phyloP scores from a whole-genome alignment of 2,797 vertebrate genomes.

The Ctenochaetus hawaiiensis region DNA sequence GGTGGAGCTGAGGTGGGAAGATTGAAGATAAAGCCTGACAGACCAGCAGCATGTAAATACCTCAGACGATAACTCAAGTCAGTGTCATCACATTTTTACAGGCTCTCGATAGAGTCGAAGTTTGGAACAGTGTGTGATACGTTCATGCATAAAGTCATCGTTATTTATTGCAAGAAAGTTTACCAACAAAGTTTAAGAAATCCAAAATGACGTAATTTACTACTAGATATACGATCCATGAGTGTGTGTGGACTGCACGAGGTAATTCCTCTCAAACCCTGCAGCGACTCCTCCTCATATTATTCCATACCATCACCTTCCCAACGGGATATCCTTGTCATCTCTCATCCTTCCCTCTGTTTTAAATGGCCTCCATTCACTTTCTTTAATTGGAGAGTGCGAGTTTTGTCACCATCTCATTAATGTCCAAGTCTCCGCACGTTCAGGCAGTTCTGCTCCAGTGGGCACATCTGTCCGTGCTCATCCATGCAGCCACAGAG shows the following conservation, averaged over 20 bases:
- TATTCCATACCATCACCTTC: slow-evolving; percentile 37
- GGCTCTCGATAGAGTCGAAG: not conserved
- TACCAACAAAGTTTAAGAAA: slow-evolving; percentile 8
- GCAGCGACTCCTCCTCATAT: slow-evolving; percentile 25
- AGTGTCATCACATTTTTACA: not conserved
- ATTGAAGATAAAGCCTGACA: slow-evolving; percentile 38
- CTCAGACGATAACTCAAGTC: slow-evolving; percentile 1
- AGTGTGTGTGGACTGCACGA: slow-evolving; percentile 3
- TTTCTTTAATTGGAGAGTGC: slow-evolving; percentile 82
- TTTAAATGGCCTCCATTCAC: slow-evolving; percentile 80
- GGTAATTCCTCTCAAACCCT: slow-evolving; percentile 14
- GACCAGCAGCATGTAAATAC: slow-evolving; percentile 36
- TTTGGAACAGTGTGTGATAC: not conserved
- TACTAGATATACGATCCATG: slow-evolving; percentile 4
- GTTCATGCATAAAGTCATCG: not conserved
- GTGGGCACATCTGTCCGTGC: slow-evolving; percentile 82
- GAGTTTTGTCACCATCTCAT: slow-evolving; percentile 84
- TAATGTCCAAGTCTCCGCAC: slow-evolving; percentile 83
- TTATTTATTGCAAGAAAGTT: not conserved
- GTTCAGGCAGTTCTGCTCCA: slow-evolving; percentile 79
- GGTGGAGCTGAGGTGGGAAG: slow-evolving; percentile 41
- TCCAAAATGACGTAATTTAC: not conserved
- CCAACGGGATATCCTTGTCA: slow-evolving; percentile 58
- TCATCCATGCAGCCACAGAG: slow-evolving; percentile 82
- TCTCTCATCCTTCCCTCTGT: slow-evolving; percentile 59